A percentile compares a stretch with the other conserved stretches of the same genome.
phyloP scores from a whole-genome alignment of 2,113 vertebrate species.

The Miniopterus natalensis region DNA sequence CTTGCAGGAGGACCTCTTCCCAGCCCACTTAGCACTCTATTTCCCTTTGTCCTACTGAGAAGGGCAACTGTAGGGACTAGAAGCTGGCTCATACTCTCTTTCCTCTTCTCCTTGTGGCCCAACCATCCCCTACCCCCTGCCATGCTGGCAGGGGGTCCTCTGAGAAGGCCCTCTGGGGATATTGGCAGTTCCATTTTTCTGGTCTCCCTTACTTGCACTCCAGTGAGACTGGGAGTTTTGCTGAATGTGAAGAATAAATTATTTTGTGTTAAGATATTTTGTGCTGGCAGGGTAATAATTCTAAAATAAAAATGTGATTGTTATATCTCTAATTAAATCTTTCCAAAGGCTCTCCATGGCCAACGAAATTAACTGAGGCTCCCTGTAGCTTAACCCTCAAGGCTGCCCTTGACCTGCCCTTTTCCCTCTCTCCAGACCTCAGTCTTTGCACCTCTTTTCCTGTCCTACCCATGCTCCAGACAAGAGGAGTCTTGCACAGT shows the following conservation, averaged over 20 bases:
- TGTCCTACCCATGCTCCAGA: neutral
- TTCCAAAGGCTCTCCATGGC: neutral
- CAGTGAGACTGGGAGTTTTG: neutral
- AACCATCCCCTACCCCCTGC: neutral
- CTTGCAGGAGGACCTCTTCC: neutral
- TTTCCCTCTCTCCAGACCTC: neutral
- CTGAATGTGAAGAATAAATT: conserved; percentile 12
- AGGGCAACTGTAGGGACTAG: neutral
- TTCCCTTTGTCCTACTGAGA: neutral
- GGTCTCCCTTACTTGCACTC: fast-evolving
- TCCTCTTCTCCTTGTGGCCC: neutral
- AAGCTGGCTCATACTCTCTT: neutral
- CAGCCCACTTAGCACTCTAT: neutral
- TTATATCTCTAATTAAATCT: conserved; percentile 53
- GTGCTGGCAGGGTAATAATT: neutral
- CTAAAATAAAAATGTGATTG: conserved; percentile 54
- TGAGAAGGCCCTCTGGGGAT: neutral
- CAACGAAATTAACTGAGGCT: conserved; percentile 34
- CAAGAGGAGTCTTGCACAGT: fast-evolving
- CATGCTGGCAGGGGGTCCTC: neutral
- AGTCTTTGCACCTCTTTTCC: neutral
- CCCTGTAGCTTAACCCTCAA: neutral
- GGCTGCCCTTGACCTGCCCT: neutral
- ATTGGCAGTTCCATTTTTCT: neutral
- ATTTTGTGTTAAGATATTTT: conserved; percentile 34